Evolutionary conservation across 2,888 invertebrate species (phyloP).

Genomic region (Alcis repandata): DNA sequence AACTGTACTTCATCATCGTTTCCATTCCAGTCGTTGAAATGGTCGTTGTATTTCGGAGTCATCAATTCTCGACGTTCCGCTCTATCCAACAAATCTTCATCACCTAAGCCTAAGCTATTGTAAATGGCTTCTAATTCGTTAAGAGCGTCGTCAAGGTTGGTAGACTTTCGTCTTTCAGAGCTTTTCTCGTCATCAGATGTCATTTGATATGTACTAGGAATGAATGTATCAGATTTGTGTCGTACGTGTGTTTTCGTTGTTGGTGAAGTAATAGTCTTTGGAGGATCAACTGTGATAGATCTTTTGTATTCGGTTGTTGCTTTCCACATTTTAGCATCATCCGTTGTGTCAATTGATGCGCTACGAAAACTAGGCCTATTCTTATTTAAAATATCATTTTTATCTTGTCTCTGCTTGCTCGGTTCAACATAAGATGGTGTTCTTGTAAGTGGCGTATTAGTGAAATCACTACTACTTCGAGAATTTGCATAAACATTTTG

Average conservation of each 20-base stretch:
- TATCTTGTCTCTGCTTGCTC: constrained; percentile 60
- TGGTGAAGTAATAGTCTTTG: constrained; percentile 69
- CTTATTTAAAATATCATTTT: constrained; percentile 66
- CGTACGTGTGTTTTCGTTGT: constrained; percentile 75
- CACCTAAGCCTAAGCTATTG: constrained; percentile 94
- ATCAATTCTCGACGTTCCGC: constrained; percentile 91
- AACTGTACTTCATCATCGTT: constrained; percentile 80
- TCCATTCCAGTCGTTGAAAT: constrained; percentile 83
- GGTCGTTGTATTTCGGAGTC: constrained; percentile 82
- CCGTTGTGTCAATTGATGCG: constrained; percentile 70
- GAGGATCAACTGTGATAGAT: constrained; percentile 73
- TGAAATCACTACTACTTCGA: constrained; percentile 76
- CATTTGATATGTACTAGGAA: constrained; percentile 71
- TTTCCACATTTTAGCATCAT: constrained; percentile 81
- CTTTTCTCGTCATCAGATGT: constrained; percentile 81
- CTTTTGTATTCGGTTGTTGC: constrained; percentile 82
- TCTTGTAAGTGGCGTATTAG: constrained; percentile 63
- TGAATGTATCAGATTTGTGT: constrained; percentile 81
- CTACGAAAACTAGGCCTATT: constrained; percentile 65
- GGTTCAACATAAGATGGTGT: constrained; percentile 60
- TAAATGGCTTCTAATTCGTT: constrained; percentile 97
- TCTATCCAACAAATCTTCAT: constrained; percentile 93
- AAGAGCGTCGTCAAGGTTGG: constrained; percentile 94
- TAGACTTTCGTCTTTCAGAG: constrained; percentile 88
- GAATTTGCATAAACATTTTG: constrained; percentile 70